Percentiles rank a stretch among this genome's conserved stretches.
These are phyloP conservation scores for Aplysia californica DNA, from an alignment of 1,140 invertebrate genomes.

Conservation along the genomic window DNA sequence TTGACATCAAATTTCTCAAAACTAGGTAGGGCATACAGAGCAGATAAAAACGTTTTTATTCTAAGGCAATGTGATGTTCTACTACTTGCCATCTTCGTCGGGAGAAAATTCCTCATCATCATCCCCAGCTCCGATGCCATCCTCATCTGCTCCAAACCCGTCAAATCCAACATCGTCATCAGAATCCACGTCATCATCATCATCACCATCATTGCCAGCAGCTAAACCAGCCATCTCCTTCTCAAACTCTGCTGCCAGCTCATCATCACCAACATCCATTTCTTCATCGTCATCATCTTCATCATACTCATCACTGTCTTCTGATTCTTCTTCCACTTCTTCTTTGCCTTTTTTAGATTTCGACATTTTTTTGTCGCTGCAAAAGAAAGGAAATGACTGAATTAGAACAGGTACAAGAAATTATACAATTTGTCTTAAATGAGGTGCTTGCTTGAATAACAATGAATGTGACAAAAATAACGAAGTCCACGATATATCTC, in stretches of 20 bases:
- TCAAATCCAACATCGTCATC: conserved; percentile 6
- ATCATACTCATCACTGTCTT: conserved; percentile 44
- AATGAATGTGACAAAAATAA: too few relatives aligned
- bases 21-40: too few relatives aligned
- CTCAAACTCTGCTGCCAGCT: conserved; percentile 35
- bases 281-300: conserved; percentile 56
- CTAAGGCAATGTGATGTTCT: too few relatives aligned
- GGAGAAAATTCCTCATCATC: conserved; percentile 27
- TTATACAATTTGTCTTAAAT: too few relatives aligned
- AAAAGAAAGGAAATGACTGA: too few relatives aligned
- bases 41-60: too few relatives aligned
- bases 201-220: conserved; percentile 27
- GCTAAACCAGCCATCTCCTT: conserved; percentile 29
- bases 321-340: conserved; percentile 26
- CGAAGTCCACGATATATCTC: too few relatives aligned
- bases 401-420: too few relatives aligned
- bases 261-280: conserved; percentile 56
- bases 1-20: too few relatives aligned
- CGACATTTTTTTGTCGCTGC: conserved; percentile 40
- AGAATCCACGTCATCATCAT: conserved; percentile 23
- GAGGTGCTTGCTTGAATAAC: too few relatives aligned
- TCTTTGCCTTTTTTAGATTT: conserved; percentile 33
- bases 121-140: conserved; percentile 40
- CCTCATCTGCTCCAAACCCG: conserved; percentile 25
- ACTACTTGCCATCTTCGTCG: conserved; percentile 17